Conservation (phyloP, 2,888 invertebrate genomes). For the Hoplodrina ambigua region DNA sequence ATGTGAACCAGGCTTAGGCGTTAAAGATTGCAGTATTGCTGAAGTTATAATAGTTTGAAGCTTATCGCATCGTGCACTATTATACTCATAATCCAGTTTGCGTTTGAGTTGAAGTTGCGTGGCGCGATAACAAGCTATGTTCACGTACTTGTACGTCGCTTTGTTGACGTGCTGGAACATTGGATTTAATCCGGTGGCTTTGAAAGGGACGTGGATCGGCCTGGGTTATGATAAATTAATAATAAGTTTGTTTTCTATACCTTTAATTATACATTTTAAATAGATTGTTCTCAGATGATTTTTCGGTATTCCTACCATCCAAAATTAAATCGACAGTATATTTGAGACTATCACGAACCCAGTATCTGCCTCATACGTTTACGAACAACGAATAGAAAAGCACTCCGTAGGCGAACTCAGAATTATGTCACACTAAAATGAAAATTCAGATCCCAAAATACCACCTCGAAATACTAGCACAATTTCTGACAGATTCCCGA, state of each 20-base stretch:
- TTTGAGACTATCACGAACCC: too few relatives aligned
- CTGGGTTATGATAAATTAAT: not conserved
- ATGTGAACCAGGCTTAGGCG: constrained; percentile 35
- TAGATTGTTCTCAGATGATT: not conserved
- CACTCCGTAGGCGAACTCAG: not conserved
- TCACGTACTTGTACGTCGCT: not conserved
- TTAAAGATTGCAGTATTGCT: constrained; percentile 58
- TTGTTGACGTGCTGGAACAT: constrained; percentile 22
- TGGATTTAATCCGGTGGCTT: constrained; percentile 5
- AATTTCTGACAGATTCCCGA: constrained; percentile 47
- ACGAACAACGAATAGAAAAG: not conserved
- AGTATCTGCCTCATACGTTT: not conserved
- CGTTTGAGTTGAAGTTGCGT: constrained; percentile 52
- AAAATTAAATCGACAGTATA: too few relatives aligned
- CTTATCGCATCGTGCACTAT: constrained; percentile 57
- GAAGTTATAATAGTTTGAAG: constrained; percentile 53
- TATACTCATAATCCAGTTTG: constrained; percentile 56
- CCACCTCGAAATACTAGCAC: constrained; percentile 33
- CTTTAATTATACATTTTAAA: too few relatives aligned
- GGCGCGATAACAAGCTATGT: constrained; percentile 41
- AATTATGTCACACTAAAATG: constrained; percentile 28
- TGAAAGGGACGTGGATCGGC: not conserved
- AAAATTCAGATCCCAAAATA: constrained; percentile 38
- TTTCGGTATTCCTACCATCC: not conserved
- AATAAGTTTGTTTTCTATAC: too few relatives aligned